Base-by-base conservation (phyloP, 2,113 vertebrate species). In the Fregata magnificens region DNA sequence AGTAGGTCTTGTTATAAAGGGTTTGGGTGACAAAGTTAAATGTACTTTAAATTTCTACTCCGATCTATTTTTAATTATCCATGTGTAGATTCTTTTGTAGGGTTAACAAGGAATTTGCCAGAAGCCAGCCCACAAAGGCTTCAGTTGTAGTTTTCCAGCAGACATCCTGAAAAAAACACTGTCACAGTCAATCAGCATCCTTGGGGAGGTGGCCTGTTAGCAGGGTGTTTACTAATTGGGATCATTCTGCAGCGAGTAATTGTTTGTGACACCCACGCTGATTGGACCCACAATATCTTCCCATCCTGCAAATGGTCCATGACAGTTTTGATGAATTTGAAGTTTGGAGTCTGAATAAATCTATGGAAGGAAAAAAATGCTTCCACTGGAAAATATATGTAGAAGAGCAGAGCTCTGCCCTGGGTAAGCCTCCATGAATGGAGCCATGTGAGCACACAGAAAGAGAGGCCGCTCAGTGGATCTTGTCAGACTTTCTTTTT, bases 111-210 rank as follows among this genome's bases (percentile, higher is more conserved):
- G 66, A 91, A 86, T 93, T 98, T 97, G 86, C 85, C 87, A 97
- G 90, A 92, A 94, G 63, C 85, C 76, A 90, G 73, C 77, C 85
- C 82, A 61, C 90, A 96, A 89, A 96, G 42, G 62, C 83, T 73
- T 56, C 71, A 79, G 58, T 73, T 26, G 38, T 53, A 81, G 82
- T 92, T 96, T 96, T 93, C 74, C 93, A 94, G 89, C 95, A 97
- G 96, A 90, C 86, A 88, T 93, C 73, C 92, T 95, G 93, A 95
- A 96, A 96, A 95, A 82, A 88, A 55, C 86, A 85, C 61, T 97
- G 97, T 97, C 97, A 97, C 88, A 96, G 95, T 93, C 97, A 97
- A 98, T 98, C 97, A 97, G 72, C 74, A 85, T 98, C 95, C 96
- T 95, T 97, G 84, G 90, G 86, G 95, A 95, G 81, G 91, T 93